phyloP scores from a whole-genome alignment of 2,797 vertebrate genomes.

The Pyrrhura leucotis region DNA sequence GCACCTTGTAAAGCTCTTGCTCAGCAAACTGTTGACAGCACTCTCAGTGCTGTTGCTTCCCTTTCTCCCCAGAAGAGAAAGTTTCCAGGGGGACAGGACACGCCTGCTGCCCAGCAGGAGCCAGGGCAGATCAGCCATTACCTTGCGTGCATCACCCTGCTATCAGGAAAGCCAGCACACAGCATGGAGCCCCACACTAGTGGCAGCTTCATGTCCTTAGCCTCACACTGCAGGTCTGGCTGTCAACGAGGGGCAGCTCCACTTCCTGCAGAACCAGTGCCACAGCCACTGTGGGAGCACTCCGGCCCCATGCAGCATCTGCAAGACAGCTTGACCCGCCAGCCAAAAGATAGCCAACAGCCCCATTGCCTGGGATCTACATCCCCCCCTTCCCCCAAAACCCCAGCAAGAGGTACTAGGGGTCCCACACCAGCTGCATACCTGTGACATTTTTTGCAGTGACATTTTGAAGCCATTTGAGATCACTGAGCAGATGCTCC shows the following conservation, averaged over 20 bases:
- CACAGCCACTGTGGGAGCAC: not conserved
- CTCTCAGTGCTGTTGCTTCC: not conserved
- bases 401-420: accelerated
- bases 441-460: not conserved
- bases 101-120: not conserved
- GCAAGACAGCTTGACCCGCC: accelerated
- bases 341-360: no score
- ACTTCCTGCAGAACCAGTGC: not conserved
- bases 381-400: not conserved
- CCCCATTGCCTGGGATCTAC: accelerated
- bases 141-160: not conserved
- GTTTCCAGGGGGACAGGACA: not conserved
- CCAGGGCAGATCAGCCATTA: not conserved
- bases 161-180: not conserved
- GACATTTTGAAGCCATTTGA: not conserved
- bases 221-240: not conserved
- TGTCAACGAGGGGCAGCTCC: not conserved
- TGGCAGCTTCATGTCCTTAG: not conserved
- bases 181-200: accelerated
- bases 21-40: not conserved
- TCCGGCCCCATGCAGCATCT: not conserved
- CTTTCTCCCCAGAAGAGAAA: not conserved
- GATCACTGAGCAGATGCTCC: not conserved
- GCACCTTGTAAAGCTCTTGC: not conserved
- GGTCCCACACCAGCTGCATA: no score